These are phyloP conservation scores for Nomada ferruginata DNA, from an alignment of 2,888 invertebrate species.

Conservation along the genomic window DNA sequence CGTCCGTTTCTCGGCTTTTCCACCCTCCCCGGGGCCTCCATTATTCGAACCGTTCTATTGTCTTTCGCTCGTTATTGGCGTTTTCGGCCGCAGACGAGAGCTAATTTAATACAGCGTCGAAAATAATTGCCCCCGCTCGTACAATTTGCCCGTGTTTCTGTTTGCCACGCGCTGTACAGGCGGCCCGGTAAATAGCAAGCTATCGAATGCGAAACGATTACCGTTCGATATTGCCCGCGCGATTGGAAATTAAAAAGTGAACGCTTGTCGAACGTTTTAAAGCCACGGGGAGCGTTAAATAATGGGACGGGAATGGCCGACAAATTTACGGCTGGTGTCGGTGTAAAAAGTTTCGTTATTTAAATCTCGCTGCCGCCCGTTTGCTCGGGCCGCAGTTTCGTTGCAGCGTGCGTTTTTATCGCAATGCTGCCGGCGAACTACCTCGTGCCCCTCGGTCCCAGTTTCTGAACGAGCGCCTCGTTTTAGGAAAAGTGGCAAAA, in stretches of 20 bases:
- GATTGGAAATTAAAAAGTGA: neutral
- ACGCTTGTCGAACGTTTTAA: neutral
- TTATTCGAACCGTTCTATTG: conserved; percentile 25
- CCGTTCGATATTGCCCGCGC: neutral
- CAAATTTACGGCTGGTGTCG: too few species aligned
- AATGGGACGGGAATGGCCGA: too few species aligned
- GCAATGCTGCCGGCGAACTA: neutral
- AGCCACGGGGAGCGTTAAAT: too few species aligned
- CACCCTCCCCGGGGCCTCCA: conserved; percentile 14
- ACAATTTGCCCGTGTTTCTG: neutral
- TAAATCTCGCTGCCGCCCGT: too few species aligned
- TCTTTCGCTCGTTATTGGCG: conserved; percentile 24
- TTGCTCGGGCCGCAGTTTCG: neutral
- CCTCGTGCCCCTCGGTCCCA: neutral
- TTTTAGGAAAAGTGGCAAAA: conserved; percentile 31
- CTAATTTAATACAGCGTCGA: conserved; percentile 5
- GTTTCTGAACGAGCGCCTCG: neutral
- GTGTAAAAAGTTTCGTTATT: too few species aligned
- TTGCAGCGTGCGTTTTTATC: neutral
- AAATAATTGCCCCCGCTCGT: neutral
- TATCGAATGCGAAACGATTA: neutral
- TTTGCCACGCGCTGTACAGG: neutral
- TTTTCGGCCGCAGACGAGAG: neutral
- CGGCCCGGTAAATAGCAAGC: neutral
- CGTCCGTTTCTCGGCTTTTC: conserved; percentile 14